A percentile compares a stretch with the other conserved stretches of the same genome.
phyloP scores from a whole-genome alignment of 2,888 invertebrate species.

The Torymus texanus region DNA sequence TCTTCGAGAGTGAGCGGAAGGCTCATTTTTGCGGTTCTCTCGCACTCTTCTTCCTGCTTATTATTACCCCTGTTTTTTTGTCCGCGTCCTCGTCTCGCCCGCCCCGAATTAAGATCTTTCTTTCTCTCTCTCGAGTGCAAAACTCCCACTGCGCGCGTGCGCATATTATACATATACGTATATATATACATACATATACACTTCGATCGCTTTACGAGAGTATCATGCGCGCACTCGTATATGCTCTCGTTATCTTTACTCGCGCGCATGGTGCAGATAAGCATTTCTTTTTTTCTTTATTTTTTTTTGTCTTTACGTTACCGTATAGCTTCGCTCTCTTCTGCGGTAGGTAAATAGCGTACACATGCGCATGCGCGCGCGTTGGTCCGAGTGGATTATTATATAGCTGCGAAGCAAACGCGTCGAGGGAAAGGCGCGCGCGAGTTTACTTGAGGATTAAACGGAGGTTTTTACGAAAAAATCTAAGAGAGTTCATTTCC shows the following conservation, averaged over 20 bases:
- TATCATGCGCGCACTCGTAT: neutral
- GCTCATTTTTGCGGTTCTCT: slow-evolving; percentile 23
- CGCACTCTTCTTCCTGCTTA: slow-evolving; percentile 31
- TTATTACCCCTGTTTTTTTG: slow-evolving; percentile 26
- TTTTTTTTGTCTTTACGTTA: no score
- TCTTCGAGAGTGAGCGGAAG: slow-evolving; percentile 9
- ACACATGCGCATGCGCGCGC: no score
- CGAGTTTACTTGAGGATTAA: slow-evolving; percentile 38
- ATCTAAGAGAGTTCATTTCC: neutral
- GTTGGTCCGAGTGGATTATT: no score
- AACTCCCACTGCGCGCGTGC: no score
- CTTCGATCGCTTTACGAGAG: slow-evolving; percentile 41
- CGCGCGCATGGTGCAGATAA: no score
- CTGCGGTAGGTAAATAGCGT: no score
- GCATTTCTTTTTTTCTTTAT: no score
- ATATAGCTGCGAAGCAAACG: slow-evolving; percentile 4
- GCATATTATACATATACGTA: neutral
- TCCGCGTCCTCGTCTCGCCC: neutral
- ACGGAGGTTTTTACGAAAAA: neutral
- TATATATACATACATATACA: neutral
- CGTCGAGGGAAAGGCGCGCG: slow-evolving; percentile 23
- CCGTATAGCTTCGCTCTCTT: no score
- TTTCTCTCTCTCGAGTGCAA: no score
- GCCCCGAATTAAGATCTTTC: slow-evolving; percentile 3
- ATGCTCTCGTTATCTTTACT: slow-evolving; percentile 28